A percentile compares a stretch with the other conserved stretches of the same genome.
These are phyloP conservation scores for Thalassophryne amazonica DNA, from an alignment of 2,797 vertebrate species.

Conservation along the genomic window DNA sequence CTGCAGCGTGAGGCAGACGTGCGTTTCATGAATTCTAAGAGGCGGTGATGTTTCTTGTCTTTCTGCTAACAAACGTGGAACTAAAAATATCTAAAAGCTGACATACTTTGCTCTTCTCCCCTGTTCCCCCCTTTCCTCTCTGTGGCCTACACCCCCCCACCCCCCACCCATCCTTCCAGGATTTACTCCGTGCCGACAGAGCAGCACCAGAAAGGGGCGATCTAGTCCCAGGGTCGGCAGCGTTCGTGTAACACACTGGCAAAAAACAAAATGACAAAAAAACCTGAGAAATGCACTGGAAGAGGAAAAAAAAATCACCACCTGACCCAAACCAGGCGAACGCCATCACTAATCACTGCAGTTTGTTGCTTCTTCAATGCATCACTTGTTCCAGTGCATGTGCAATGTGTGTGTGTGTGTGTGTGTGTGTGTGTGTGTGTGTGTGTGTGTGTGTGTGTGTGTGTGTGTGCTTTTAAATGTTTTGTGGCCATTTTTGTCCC, in stretches of 20 bases:
- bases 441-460: too few relatives aligned
- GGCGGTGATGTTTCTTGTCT: slow-evolving; percentile 11
- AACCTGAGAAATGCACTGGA: slow-evolving; percentile 23
- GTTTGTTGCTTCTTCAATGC: slow-evolving; percentile 28
- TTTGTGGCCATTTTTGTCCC: slow-evolving; percentile 26
- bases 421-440: neutral
- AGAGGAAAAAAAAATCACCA: too few relatives aligned
- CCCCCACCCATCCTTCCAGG: slow-evolving; percentile 47
- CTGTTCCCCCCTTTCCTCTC: neutral
- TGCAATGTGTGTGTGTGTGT: slow-evolving; percentile 13
- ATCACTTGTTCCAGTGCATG: slow-evolving; percentile 12
- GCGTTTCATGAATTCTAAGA: slow-evolving; percentile 26
- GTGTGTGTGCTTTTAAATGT: slow-evolving; percentile 15
- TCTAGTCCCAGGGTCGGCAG: slow-evolving; percentile 55
- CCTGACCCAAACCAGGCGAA: too few relatives aligned
- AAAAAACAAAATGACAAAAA: too few relatives aligned
- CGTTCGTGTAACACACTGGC: slow-evolving; percentile 17
- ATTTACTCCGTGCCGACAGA: slow-evolving; percentile 76
- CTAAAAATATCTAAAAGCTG: slow-evolving; percentile 33
- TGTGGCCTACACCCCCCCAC: slow-evolving; percentile 1
- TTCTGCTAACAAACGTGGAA: slow-evolving; percentile 26
- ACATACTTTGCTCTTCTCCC: slow-evolving; percentile 19
- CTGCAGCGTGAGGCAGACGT: slow-evolving; percentile 22
- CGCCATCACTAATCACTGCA: too few relatives aligned
- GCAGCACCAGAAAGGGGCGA: slow-evolving; percentile 70